Percentiles rank a stretch among this genome's conserved stretches.
Evolutionary conservation across 2,113 vertebrate genomes (phyloP).

Genomic region (Otocyon megalotis): DNA sequence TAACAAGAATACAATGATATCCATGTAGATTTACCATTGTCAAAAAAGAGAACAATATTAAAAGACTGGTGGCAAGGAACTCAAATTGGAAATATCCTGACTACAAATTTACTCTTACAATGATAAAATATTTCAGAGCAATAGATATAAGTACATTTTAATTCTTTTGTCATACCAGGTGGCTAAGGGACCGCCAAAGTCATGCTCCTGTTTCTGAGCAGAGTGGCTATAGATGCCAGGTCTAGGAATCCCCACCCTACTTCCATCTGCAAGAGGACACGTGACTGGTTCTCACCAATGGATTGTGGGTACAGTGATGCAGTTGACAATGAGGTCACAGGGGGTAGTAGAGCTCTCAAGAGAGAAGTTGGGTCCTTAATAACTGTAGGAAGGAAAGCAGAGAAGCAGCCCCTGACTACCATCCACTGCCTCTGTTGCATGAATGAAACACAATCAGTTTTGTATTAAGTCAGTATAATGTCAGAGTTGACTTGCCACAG

Average conservation of each 20-base stretch:
- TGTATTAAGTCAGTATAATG: too few species aligned
- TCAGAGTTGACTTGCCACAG: not conserved
- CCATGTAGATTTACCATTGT: not conserved
- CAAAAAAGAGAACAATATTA: not conserved
- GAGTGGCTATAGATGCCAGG: fast-evolving
- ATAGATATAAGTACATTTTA: not conserved
- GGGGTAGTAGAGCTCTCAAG: not conserved
- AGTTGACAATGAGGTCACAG: not conserved
- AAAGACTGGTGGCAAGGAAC: not conserved
- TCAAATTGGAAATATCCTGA: not conserved
- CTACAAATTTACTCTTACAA: not conserved
- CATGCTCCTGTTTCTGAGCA: not conserved
- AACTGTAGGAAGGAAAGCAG: not conserved
- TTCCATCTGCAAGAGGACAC: not conserved
- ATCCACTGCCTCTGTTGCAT: not conserved
- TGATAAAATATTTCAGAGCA: not conserved
- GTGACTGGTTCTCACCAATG: not conserved
- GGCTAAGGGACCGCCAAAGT: not conserved
- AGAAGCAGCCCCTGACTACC: not conserved
- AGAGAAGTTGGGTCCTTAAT: not conserved
- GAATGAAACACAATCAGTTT: not conserved
- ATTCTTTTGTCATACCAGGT: not conserved
- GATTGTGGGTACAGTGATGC: fast-evolving
- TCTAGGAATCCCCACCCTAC: not conserved
- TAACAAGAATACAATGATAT: not conserved